These are phyloP conservation scores for Columba livia DNA, from an alignment of 2,113 vertebrate genomes.

Conservation along the genomic window DNA sequence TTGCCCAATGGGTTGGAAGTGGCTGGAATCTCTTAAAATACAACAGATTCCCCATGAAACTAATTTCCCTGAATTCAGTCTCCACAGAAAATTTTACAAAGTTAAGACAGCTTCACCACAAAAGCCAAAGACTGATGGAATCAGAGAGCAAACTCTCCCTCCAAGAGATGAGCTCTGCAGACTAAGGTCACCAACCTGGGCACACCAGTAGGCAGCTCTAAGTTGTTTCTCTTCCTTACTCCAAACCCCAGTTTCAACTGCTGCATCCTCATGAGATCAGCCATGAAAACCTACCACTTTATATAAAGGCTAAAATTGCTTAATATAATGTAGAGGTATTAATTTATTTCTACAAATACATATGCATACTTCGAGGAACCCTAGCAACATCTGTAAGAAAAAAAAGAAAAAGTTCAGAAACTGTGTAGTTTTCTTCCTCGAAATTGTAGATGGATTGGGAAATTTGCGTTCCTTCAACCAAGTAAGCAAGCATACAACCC, in stretches of 20 bases:
- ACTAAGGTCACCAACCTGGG: neutral
- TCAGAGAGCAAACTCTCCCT: fast-evolving
- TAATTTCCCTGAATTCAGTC: neutral
- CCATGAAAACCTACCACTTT: neutral
- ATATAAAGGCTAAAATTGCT: neutral
- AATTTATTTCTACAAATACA: neutral
- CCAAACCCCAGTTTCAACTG: neutral
- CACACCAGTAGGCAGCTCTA: neutral
- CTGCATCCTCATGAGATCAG: neutral
- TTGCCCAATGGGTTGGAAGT: neutral
- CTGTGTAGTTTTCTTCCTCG: neutral
- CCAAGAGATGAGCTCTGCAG: neutral
- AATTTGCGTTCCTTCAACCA: neutral
- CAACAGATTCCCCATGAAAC: neutral
- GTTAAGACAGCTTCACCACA: neutral
- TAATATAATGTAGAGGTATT: neutral
- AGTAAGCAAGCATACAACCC: neutral
- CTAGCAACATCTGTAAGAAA: neutral
- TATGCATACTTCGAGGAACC: neutral
- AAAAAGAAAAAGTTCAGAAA: neutral
- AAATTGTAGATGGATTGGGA: neutral
- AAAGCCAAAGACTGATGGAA: neutral
- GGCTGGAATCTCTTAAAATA: neutral
- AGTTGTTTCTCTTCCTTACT: neutral
- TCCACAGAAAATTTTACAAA: neutral